Evolutionary conservation across 2,888 invertebrate species (phyloP), one percentile per base, ranked within the genome.

Genomic region (Phyto melanocephala): DNA sequence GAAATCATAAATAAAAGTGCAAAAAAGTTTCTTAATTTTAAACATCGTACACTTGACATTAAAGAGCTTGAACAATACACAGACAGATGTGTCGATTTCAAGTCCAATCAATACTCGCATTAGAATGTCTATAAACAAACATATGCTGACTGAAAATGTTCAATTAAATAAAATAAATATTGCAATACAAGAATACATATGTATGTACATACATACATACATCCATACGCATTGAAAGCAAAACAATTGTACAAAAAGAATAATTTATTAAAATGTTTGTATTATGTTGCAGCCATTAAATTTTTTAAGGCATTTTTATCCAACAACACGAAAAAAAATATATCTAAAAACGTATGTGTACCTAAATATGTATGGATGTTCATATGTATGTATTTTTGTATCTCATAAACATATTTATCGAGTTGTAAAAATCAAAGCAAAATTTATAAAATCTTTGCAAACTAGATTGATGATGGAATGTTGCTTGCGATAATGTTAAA

Each of bases 1-100:
- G 17, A 24, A 60, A 37, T 52, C 6, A 11, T 13, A 15, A 22
- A 37, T 62, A 65, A 2, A 65, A 62, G 47, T 62, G 52, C 60
- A 33, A 62, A 62, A 54, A 47, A 20, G 20, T 24, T 22, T 54
- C 45, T 75, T 13, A 71, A 45, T 22, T 10, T 20, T 15, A 15
- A 24, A n/a, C 15, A 58, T 24, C 24, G 8, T 50, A 76, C 67
- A 82, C 82, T 82, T 82, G 82, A 82, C 82, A 82, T 79, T 82
- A 79, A 77, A 75, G 65, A 70, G 75, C 71, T 28, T 6, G 75
- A 68, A 45, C 68, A 81, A 45, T 11, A 70, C 24, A 8, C 42
- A 0, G 17, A 28, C 68, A 77, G 60, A 52, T 70, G 70, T 35
- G 17, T 62, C n/a, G 37, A n/a, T 62, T 70, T 63, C 62, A 77